Conservation (phyloP, 2,113 vertebrate species). For the Nothocercus nigrocapillus region DNA sequence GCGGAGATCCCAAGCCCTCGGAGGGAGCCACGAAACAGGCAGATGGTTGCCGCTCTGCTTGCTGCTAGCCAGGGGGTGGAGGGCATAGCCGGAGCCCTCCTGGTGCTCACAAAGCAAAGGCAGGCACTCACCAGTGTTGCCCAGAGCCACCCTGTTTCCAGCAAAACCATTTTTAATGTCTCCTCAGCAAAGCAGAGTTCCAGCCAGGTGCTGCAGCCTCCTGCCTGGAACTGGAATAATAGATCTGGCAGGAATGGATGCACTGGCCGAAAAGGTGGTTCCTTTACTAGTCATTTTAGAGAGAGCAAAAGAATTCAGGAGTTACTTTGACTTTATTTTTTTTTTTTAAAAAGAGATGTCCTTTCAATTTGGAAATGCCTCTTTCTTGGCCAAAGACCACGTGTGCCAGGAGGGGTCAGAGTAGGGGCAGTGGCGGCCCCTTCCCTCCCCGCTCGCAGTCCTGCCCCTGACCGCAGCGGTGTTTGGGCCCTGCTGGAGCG, state of each 20-base stretch:
- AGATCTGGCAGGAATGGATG: not conserved
- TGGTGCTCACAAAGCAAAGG: not conserved
- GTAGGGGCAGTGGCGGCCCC: not conserved
- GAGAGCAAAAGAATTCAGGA: not conserved
- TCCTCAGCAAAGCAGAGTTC: not conserved
- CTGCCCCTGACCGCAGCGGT: not conserved
- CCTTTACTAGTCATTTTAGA: not conserved
- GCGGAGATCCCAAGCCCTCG: not conserved
- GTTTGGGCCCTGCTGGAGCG: not conserved
- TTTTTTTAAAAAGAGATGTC: not conserved
- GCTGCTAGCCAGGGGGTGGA: not conserved
- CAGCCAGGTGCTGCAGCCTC: not conserved
- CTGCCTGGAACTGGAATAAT: not conserved
- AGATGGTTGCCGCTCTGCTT: slow-evolving; percentile 39
- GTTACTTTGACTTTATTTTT: not conserved
- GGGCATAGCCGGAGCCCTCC: not conserved
- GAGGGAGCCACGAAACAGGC: not conserved
- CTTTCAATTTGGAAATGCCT: not conserved
- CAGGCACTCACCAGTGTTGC: not conserved
- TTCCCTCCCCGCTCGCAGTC: not conserved
- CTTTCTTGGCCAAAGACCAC: not conserved
- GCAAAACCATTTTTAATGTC: not conserved
- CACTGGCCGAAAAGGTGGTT: not conserved
- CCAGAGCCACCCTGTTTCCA: not conserved
- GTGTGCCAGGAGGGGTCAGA: not conserved